Evolutionary conservation across 2,888 invertebrate species (phyloP).

Genomic region (Dynastes tityus): DNA sequence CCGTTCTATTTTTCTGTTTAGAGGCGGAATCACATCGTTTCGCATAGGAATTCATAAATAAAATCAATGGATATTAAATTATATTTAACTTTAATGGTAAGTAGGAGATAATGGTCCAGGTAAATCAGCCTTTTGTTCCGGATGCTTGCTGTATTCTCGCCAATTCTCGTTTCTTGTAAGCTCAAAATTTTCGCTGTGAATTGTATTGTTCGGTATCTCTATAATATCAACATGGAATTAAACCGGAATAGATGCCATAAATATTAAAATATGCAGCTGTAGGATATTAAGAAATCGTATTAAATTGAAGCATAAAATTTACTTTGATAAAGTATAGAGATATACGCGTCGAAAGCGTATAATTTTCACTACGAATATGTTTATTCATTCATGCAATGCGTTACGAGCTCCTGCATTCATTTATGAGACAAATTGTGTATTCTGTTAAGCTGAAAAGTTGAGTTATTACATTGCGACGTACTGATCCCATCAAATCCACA

Average conservation of each 20-base stretch:
- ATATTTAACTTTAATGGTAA: not conserved
- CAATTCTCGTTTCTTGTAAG: not conserved
- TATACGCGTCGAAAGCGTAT: not conserved
- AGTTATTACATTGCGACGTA: not conserved
- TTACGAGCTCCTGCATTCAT: not conserved
- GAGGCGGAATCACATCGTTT: not conserved
- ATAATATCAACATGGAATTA: not conserved
- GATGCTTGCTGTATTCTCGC: not conserved
- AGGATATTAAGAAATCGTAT: not conserved
- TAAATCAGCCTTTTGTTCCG: not conserved
- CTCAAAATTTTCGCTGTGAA: not conserved
- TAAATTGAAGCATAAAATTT: not conserved
- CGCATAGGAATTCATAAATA: conserved; percentile 8
- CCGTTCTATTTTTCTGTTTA: not conserved
- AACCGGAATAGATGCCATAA: not conserved
- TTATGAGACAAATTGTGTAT: conserved; percentile 2
- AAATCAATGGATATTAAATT: conserved; percentile 2
- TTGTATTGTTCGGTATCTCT: not conserved
- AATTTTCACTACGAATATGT: not conserved
- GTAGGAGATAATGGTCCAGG: not conserved
- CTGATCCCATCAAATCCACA: not conserved
- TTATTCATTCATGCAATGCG: not conserved
- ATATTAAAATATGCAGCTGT: not conserved
- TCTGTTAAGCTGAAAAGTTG: conserved; percentile 7
- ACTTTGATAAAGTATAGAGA: not conserved